These are phyloP conservation scores for Lasioglossum pauxillum DNA, from an alignment of 2,888 invertebrate species.

Conservation along the genomic window DNA sequence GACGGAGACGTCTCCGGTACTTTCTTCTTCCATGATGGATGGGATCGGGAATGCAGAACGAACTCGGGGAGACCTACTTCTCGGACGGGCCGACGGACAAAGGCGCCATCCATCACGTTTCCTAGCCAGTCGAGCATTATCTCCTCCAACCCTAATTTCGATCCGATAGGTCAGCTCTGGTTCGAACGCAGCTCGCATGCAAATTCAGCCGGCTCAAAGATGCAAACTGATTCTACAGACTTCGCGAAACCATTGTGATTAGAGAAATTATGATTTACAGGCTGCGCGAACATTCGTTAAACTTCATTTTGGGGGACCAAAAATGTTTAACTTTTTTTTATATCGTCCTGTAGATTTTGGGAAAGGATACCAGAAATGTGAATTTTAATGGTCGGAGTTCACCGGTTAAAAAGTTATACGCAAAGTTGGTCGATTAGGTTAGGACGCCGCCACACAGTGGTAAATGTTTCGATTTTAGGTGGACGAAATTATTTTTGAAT, in stretches of 20 bases:
- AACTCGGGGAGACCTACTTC: slow-evolving; percentile 68
- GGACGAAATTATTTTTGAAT: too few relatives aligned
- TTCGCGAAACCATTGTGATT: neutral
- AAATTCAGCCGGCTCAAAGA: neutral
- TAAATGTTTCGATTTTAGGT: too few relatives aligned
- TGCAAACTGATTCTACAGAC: slow-evolving; percentile 16
- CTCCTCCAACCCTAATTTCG: slow-evolving; percentile 33
- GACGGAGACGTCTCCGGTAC: slow-evolving; percentile 57
- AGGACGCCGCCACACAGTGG: too few relatives aligned
- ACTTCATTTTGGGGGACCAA: neutral
- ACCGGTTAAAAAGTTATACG: too few relatives aligned
- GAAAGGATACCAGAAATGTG: too few relatives aligned
- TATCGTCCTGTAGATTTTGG: too few relatives aligned
- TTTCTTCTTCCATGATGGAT: slow-evolving; percentile 76
- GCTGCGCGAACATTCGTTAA: too few relatives aligned
- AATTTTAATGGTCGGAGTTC: too few relatives aligned
- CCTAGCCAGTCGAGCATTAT: slow-evolving; percentile 55
- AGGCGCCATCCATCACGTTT: slow-evolving; percentile 73
- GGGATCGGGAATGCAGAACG: slow-evolving; percentile 61
- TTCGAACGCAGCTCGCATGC: slow-evolving; percentile 20
- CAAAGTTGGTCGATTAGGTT: too few relatives aligned
- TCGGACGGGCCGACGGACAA: slow-evolving; percentile 59
- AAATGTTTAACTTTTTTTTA: too few relatives aligned
- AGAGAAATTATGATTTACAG: neutral
- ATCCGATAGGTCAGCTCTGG: slow-evolving; percentile 22